Evolutionary conservation across 2,888 invertebrate genomes (phyloP).

Genomic region (Ectropis crepuscularia): DNA sequence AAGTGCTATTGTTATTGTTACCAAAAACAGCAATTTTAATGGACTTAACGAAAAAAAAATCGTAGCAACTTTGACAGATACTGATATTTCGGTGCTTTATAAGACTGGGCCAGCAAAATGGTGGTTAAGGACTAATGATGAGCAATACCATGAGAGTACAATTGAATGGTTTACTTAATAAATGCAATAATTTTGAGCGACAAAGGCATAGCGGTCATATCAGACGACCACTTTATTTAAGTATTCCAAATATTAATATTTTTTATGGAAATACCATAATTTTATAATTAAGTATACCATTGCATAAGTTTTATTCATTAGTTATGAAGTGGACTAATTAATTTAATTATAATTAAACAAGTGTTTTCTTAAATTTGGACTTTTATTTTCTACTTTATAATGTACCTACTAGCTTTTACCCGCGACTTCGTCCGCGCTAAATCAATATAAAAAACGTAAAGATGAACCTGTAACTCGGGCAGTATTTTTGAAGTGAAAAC

Average conservation of each 20-base stretch:
- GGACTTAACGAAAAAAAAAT: neutral
- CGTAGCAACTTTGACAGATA: neutral
- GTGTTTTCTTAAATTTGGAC: constrained; percentile 28
- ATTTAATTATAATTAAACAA: constrained; percentile 54
- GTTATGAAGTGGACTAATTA: constrained; percentile 74
- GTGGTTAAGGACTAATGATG: constrained; percentile 58
- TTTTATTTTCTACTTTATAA: constrained; percentile 7
- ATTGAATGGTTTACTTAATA: constrained; percentile 50
- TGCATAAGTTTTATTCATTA: constrained; percentile 69
- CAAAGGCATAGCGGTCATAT: constrained; percentile 59
- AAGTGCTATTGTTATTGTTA: no score
- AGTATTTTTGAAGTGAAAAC: no score
- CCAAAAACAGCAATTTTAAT: no score
- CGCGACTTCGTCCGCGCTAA: no score
- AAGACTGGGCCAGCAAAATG: constrained; percentile 45
- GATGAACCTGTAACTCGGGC: no score
- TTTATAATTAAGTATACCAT: constrained; percentile 66
- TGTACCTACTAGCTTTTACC: no score
- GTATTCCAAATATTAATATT: constrained; percentile 56
- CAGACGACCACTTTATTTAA: constrained; percentile 58
- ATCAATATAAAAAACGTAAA: no score
- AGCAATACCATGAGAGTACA: constrained; percentile 75
- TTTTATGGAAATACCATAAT: constrained; percentile 59
- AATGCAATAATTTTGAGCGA: constrained; percentile 59
- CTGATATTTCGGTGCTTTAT: neutral